Base-by-base conservation (phyloP, 2,113 vertebrate genomes). In the Onychostoma macrolepis region DNA sequence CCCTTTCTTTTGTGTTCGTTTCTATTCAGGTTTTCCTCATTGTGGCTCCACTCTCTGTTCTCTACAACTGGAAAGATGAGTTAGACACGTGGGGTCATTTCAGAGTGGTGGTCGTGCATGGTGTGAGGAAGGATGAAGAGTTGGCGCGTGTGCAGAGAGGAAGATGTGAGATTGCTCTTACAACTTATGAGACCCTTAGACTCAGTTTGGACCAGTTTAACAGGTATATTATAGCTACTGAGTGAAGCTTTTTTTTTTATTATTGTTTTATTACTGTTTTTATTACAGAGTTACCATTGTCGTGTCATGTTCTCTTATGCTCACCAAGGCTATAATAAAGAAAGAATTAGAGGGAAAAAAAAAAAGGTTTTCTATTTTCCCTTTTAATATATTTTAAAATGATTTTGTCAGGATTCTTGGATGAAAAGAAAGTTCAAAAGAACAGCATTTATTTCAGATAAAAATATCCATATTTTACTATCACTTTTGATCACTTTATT, bases 1-100 rank as follows among this genome's bases (percentile, higher is more conserved):
- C 19, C 69, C 0, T 24, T 38, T 41, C 4, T 72, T 53, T 28
- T 17, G 43, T 89, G 24, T 86, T 33, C 81, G 33, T n/a, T 24
- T 90, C 24, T 80, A 8, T 45, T 19, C 87, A 99, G 98, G 94
- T 95, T 85, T 99, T 99, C 86, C 95, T 99, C 36, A 96, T 99
- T 90, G 97, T 99, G 89, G 95, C 98, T 24, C 98, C 98, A 6
- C 95, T 99, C 89, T 99, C 98, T 87, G 96, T 99, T 80, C 95
- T 99, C 43, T 99, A 98, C 88, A 99, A 99, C 90, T 99, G 98
- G 98, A 99, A 95, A 89, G 97, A 99, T 92, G 98, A 99, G 87
- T 89, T 99, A 89, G 96, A 99, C 38, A 97, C 97, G 0, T 99
- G 97, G 98, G 98, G 98, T 21, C 96, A 99, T 93, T 99, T 99